These are phyloP conservation scores for Cabera pusaria DNA, from an alignment of 2,888 invertebrate genomes.

Conservation along the genomic window DNA sequence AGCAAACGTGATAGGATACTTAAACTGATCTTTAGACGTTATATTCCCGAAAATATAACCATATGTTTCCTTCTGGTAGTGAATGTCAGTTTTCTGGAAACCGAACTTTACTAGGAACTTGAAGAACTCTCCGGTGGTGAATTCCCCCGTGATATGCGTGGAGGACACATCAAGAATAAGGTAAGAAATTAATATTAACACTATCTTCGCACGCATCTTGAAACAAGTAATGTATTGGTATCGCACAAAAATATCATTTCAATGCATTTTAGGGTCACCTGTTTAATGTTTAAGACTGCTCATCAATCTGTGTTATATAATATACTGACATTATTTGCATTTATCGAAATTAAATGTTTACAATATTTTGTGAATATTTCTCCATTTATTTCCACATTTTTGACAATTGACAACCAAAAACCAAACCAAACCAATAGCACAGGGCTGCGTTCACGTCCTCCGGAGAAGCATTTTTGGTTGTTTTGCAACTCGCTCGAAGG, in stretches of 20 bases:
- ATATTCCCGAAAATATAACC: slow-evolving; percentile 99
- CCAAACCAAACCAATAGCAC: too few species aligned
- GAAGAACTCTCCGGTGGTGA: slow-evolving; percentile 88
- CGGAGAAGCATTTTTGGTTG: too few species aligned
- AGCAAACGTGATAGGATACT: slow-evolving; percentile 91
- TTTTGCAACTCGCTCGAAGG: too few species aligned
- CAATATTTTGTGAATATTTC: too few species aligned
- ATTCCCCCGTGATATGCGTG: slow-evolving; percentile 70
- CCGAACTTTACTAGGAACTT: slow-evolving; percentile 97
- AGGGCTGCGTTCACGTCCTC: too few species aligned
- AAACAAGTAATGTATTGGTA: slow-evolving; percentile 21
- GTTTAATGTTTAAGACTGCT: too few species aligned
- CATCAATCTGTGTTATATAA: too few species aligned
- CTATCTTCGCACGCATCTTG: slow-evolving; percentile 61
- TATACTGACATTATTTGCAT: too few species aligned
- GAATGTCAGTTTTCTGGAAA: slow-evolving; percentile 96
- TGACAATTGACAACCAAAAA: too few species aligned
- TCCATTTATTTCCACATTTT: too few species aligned
- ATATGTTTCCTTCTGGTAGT: slow-evolving; percentile 92
- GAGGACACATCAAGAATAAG: slow-evolving; percentile 51
- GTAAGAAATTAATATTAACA: slow-evolving; percentile 52
- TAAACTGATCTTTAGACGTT: slow-evolving; percentile 87
- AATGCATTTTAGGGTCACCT: too few species aligned
- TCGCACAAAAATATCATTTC: slow-evolving; percentile 11
- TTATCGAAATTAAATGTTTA: too few species aligned